Percentiles rank a stretch among this genome's conserved stretches.
Conservation (phyloP, 2,888 invertebrate species). For the Agrilus cyanescens region DNA sequence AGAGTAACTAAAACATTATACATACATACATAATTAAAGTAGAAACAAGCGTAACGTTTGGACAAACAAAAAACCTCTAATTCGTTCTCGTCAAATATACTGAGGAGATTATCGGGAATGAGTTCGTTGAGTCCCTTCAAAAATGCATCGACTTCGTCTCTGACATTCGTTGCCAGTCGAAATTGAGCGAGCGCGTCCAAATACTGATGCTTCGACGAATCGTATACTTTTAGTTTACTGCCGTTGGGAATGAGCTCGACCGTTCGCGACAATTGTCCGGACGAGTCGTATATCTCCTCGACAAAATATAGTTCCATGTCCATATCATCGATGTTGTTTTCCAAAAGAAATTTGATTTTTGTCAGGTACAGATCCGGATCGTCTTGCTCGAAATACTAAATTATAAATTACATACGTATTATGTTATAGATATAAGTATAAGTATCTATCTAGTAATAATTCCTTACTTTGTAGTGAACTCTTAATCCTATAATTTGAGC, state of each 20-base stretch:
- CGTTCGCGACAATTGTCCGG: constrained; percentile 64
- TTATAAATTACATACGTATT: constrained; percentile 2
- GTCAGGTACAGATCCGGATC: constrained; percentile 86
- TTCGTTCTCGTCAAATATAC: constrained; percentile 94
- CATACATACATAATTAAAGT: constrained; percentile 4
- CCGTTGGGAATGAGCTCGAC: constrained; percentile 80
- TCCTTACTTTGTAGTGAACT: constrained; percentile 76
- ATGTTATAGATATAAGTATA: too few relatives aligned
- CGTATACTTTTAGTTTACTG: constrained; percentile 58
- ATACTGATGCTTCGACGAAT: constrained; percentile 68
- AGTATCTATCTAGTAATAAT: too few relatives aligned
- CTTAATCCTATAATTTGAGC: constrained; percentile 89
- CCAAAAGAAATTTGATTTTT: constrained; percentile 87
- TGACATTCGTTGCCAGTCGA: constrained; percentile 68
- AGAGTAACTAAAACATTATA: constrained; percentile 64
- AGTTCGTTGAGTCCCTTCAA: constrained; percentile 82
- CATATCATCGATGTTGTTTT: constrained; percentile 71
- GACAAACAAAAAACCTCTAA: constrained; percentile 54
- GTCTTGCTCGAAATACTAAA: constrained; percentile 87
- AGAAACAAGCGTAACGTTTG: neutral
- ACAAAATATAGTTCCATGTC: constrained; percentile 78
- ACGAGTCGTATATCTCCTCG: constrained; percentile 76
- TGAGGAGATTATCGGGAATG: constrained; percentile 83
- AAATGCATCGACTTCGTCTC: constrained; percentile 77
- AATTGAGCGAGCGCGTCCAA: constrained; percentile 84